Evolutionary conservation across 2,113 vertebrate species (phyloP).

Genomic region (Pithys albifrons): DNA sequence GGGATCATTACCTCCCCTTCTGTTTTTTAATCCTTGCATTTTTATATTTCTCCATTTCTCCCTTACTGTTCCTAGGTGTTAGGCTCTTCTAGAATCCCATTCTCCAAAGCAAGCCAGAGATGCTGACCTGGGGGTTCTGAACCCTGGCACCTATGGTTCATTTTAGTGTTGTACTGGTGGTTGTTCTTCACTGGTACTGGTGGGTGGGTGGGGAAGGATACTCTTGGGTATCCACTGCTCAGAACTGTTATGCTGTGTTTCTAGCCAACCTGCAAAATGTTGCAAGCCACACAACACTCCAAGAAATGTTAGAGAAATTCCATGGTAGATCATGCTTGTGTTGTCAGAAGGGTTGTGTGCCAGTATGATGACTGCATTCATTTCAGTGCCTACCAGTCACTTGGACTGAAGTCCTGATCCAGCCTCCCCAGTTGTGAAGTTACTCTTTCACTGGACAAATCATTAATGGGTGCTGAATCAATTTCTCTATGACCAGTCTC

Average conservation of each 20-base stretch:
- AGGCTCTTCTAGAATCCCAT: not conserved
- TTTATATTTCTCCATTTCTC: not conserved
- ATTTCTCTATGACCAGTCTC: not conserved
- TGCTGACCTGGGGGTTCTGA: not conserved
- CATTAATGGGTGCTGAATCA: not conserved
- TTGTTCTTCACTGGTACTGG: not conserved
- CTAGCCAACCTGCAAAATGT: not conserved
- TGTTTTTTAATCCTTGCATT: conserved; percentile 43
- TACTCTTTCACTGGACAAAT: not conserved
- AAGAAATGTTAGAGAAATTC: not conserved
- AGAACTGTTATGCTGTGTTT: not conserved
- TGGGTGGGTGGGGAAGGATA: not conserved
- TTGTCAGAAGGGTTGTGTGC: not conserved
- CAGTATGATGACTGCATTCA: not conserved
- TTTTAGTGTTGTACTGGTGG: not conserved
- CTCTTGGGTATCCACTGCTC: not conserved
- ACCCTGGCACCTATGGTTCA: not conserved
- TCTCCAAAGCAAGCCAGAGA: not conserved
- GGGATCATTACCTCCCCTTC: not conserved
- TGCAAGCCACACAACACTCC: not conserved
- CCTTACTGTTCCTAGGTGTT: not conserved
- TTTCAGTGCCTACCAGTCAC: conserved; percentile 38
- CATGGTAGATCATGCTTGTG: not conserved
- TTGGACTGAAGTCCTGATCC: not conserved
- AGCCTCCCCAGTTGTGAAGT: not conserved